Evolutionary conservation across 1,140 invertebrate species (phyloP).

Genomic region (Pachyrhynchus sulphureomaculatus): DNA sequence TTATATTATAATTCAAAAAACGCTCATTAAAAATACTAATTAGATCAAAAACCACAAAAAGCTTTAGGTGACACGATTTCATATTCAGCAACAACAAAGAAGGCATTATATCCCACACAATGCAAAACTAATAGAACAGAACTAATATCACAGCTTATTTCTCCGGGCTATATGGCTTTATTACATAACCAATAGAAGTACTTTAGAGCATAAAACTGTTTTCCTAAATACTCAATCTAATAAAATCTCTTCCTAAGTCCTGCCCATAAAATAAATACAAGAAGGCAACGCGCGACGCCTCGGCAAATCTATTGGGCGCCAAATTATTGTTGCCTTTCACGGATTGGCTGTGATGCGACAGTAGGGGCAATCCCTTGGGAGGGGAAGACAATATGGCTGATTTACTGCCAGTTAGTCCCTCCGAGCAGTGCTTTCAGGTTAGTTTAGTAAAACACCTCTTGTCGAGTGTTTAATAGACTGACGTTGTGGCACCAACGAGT

Average conservation of each 20-base stretch:
- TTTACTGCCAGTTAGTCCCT: slow-evolving; percentile 43
- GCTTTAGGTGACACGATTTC: slow-evolving; percentile 18
- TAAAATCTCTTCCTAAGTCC: slow-evolving; percentile 47
- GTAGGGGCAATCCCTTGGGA: slow-evolving; percentile 30
- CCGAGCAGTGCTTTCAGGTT: slow-evolving; percentile 40
- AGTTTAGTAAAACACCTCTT: slow-evolving; percentile 41
- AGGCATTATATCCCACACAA: slow-evolving; percentile 17
- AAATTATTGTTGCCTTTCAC: slow-evolving; percentile 26
- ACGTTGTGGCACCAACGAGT: not conserved
- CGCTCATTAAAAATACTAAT: not conserved
- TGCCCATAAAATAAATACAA: slow-evolving; percentile 50
- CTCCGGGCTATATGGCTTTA: slow-evolving; percentile 33
- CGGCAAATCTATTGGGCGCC: slow-evolving; percentile 34
- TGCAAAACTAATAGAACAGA: slow-evolving; percentile 40
- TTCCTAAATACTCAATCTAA: slow-evolving; percentile 50
- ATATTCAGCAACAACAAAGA: slow-evolving; percentile 19
- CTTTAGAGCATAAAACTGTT: slow-evolving; percentile 47
- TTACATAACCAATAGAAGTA: slow-evolving; percentile 48
- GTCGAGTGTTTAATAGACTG: slow-evolving; percentile 10
- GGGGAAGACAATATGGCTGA: slow-evolving; percentile 50
- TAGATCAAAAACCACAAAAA: slow-evolving; percentile 4
- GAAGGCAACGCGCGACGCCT: slow-evolving; percentile 37
- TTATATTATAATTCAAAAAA: too few species aligned
- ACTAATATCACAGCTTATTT: slow-evolving; percentile 38
- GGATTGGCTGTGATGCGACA: slow-evolving; percentile 27